Evolutionary conservation across 2,797 vertebrate genomes (phyloP), one percentile per base, ranked within the genome.

Genomic region (Mus caroli): DNA sequence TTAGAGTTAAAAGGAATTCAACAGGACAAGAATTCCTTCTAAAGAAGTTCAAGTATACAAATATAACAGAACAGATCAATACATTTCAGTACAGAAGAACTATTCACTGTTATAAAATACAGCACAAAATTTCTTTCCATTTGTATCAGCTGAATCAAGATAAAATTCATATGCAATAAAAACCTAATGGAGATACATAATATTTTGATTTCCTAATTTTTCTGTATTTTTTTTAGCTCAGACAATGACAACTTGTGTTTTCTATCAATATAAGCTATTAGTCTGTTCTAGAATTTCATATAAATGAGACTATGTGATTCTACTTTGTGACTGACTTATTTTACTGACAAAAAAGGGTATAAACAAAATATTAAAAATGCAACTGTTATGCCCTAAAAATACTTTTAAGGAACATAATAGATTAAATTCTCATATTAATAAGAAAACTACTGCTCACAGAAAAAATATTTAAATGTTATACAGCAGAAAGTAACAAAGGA

Each of bases 111-210:
- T 2, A 8, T 75, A 52, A 90, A 90, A 88, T 64, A 86, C 12
- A 85, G 54, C 40, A 73, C 77, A 92, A 90, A 94, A 96, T 62
- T 69, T 76, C 24, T 94, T 92, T 17, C n/a, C 9, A 84, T 52
- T 34, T 34, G 54, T 56, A 34, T 92, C 37, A 52, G 0, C 62
- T 92, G 69, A 94, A 73, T 78, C 52, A 15, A 52, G 12, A 40
- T 71, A 60, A 60, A 76, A 46, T 46, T 46, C 17, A 46, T 19
- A 88, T 88, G 56, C 19, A 56, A 58, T 43, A 58, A 75, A 69
- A 54, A 78, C 80, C 22, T 22, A 79, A 1, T 40, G 22, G 28
- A 87, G 37, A 87, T 10, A 52, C 0, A 96, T 91, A 73, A n/a
- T n/a, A 82, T 89, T 82, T 94, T 76, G 6, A 77, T 67, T 13